Conservation (phyloP, 2,797 vertebrate genomes). For the Intellagama lesueurii region DNA sequence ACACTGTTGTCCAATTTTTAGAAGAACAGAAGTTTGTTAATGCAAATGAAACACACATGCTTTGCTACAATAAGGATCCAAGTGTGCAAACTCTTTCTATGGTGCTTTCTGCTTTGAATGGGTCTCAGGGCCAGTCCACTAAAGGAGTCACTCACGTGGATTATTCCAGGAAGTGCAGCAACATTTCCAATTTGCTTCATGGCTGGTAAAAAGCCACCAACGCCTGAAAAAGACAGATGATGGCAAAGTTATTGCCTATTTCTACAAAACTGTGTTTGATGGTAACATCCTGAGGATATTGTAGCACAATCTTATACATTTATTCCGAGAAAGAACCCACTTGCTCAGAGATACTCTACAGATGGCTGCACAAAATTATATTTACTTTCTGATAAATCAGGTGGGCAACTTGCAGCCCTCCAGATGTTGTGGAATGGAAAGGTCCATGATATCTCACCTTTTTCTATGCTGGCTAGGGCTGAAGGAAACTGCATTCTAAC, state of each 20-base stretch:
- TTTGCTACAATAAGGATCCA: background rate
- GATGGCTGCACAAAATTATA: background rate
- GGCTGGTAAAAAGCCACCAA: conserved; percentile 95
- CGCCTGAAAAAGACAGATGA: conserved; percentile 75
- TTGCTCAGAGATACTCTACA: background rate
- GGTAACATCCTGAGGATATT: background rate
- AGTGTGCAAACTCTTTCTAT: rapidly evolving
- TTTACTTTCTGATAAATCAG: background rate
- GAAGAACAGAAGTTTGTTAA: background rate
- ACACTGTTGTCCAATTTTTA: background rate
- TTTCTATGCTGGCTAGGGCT: background rate
- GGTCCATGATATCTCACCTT: background rate
- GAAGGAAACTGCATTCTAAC: background rate
- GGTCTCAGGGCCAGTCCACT: background rate
- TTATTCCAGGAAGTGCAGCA: conserved; percentile 94
- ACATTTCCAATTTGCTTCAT: conserved; percentile 99
- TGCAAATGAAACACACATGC: background rate
- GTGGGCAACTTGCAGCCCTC: background rate
- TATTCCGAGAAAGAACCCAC: background rate
- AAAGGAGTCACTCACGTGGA: conserved; percentile 85
- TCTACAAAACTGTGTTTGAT: background rate
- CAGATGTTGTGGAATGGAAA: background rate
- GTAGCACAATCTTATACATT: background rate
- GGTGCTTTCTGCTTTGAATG: background rate
- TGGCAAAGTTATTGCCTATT: background rate